phyloP scores from a whole-genome alignment of 2,113 vertebrate species.

The Pica pica region DNA sequence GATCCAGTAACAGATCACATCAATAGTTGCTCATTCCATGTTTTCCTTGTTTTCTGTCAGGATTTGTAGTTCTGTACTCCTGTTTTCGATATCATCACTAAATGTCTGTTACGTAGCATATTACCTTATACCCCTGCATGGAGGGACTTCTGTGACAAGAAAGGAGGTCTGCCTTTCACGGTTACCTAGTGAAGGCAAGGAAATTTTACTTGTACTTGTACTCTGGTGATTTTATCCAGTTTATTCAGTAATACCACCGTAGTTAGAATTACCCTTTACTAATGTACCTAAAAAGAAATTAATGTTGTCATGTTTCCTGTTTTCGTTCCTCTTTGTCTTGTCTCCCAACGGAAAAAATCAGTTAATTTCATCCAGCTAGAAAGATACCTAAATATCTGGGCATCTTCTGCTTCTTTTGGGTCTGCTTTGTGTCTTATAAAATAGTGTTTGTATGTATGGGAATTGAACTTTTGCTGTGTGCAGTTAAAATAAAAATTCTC shows the following conservation, averaged over 20 bases:
- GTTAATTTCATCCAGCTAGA: not conserved
- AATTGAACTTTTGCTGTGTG: not conserved
- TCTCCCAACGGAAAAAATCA: not conserved
- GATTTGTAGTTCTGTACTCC: not conserved
- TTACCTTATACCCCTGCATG: not conserved
- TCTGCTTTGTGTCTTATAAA: not conserved
- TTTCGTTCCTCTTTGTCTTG: not conserved
- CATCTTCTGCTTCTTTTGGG: not conserved
- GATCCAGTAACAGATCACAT: not conserved
- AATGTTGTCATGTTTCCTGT: not conserved
- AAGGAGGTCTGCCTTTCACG: not conserved
- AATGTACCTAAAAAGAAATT: not conserved
- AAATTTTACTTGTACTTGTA: not conserved
- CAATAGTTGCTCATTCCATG: not conserved
- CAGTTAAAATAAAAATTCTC: not conserved
- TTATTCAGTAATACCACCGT: not conserved
- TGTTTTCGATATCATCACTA: not conserved
- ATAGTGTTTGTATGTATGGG: not conserved
- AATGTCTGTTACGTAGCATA: not conserved
- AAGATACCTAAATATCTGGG: not conserved
- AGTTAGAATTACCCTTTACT: not conserved
- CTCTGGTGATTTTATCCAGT: not conserved
- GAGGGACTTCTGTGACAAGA: not conserved
- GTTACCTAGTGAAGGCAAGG: not conserved
- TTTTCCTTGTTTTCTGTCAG: not conserved